Base-by-base conservation (phyloP, 64 coral and sea anemone genomes). In the Montipora cactus region DNA sequence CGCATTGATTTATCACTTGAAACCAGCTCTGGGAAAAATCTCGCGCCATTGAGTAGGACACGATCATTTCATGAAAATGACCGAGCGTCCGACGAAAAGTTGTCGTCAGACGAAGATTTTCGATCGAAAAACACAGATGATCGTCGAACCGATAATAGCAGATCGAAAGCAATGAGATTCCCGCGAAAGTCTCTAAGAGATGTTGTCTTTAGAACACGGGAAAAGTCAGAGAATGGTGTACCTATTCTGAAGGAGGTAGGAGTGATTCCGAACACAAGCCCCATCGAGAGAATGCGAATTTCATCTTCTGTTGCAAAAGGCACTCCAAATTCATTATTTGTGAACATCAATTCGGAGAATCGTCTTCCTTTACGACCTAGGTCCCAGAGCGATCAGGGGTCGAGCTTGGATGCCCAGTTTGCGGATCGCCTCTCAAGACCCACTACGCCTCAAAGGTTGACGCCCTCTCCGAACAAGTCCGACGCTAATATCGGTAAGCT, bases 1-100 rank as follows among this genome's bases (percentile, higher is more conserved):
- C 16, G 46, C 49, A 86, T 86, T n/a, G 44, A 86, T 86, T 86
- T 86, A 16, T 21, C 62, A 4, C 68, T 86, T 23, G 68, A 86
- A 12, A 23, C 66, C 5, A 66, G 51, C 4, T 47, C 62, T 1
- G 19, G 28, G 14, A 12, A 10, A n/a, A 47, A 45, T 47, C 22
- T 10, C 5, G 59, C 5, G 9, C 81, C 67, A 16, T 19, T 22
- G 28, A 62, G 61, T 44, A 62, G 12, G 61, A 70, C 18, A 86
- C 13, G 82, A 49, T 18, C 47, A 48, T 21, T 16, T 71, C 44
- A 23, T 22, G 71, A 68, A 8, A 47, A 10, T 28, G 51, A 22
- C 47, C 16, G 14, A 11, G 12, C 45, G 7, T 81, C 53, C 10
- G 53, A 81, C 16, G 59, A 64, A 49, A 37, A 47, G 44, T 47